A percentile compares a stretch with the other conserved stretches of the same genome.
Conservation (phyloP, 2,113 vertebrate genomes). For the Anthoscopus minutus region DNA sequence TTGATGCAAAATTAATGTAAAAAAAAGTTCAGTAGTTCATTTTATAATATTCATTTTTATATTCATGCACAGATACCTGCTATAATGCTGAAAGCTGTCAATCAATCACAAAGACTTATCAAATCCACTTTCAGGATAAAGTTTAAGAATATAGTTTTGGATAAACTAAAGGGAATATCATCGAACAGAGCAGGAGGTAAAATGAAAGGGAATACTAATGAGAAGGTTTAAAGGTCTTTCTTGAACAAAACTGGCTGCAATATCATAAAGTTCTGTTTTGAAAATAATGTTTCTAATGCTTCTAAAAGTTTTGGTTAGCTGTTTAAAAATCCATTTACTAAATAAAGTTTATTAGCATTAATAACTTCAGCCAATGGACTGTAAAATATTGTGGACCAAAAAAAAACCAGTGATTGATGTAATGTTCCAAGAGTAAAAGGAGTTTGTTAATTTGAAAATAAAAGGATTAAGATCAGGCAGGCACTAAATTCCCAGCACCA, state of each 20-base stretch:
- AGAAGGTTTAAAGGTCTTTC: neutral
- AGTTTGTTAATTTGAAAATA: neutral
- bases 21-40: neutral
- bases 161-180: neutral
- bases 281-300: neutral
- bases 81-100: neutral
- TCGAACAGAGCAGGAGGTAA: neutral
- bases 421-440: neutral
- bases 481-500: neutral
- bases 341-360: neutral
- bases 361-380: neutral
- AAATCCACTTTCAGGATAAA: neutral
- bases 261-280: neutral
- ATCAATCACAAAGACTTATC: neutral
- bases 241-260: neutral
- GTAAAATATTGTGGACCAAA: neutral
- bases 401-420: neutral
- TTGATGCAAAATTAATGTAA: slow-evolving; percentile 22
- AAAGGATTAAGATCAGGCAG: neutral
- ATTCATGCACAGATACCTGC: neutral
- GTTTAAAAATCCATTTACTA: neutral
- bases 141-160: neutral
- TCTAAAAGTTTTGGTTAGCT: neutral
- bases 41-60: neutral
- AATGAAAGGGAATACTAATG: neutral